phyloP scores from a whole-genome alignment of 2,888 invertebrate genomes.

The Dicycla oo region DNA sequence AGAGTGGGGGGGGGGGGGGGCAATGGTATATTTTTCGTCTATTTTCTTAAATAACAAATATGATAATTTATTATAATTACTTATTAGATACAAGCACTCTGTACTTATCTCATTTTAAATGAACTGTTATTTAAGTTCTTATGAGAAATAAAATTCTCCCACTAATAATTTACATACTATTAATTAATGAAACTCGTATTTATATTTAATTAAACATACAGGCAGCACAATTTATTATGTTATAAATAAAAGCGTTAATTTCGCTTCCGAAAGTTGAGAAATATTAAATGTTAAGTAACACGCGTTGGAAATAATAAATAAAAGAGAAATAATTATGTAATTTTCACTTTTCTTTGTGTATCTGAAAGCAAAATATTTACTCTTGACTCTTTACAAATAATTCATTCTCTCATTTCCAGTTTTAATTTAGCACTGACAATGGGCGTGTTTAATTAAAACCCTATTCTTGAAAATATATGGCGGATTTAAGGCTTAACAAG shows the following conservation, averaged over 20 bases:
- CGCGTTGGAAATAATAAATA: conserved; percentile 9
- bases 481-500: not conserved
- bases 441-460: not conserved
- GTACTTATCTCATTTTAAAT: no score
- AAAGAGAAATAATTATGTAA: conserved; percentile 7
- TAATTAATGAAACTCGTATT: conserved; percentile 27
- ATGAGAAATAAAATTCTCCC: no score
- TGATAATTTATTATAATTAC: no score
- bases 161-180: not conserved
- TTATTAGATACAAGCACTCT: no score
- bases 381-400: not conserved
- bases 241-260: conserved; percentile 18
- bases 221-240: not conserved
- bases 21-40: no score
- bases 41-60: no score
- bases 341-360: not conserved
- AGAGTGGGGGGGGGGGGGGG: no score
- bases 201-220: conserved; percentile 15
- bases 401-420: not conserved
- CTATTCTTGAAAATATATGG: not conserved
- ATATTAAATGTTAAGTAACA: conserved; percentile 15
- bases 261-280: conserved; percentile 2
- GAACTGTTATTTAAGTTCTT: no score
- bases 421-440: not conserved
- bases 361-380: not conserved